These are phyloP conservation scores for Sepioteuthis lessoniana DNA, from an alignment of 2,888 invertebrate genomes.

Conservation along the genomic window DNA sequence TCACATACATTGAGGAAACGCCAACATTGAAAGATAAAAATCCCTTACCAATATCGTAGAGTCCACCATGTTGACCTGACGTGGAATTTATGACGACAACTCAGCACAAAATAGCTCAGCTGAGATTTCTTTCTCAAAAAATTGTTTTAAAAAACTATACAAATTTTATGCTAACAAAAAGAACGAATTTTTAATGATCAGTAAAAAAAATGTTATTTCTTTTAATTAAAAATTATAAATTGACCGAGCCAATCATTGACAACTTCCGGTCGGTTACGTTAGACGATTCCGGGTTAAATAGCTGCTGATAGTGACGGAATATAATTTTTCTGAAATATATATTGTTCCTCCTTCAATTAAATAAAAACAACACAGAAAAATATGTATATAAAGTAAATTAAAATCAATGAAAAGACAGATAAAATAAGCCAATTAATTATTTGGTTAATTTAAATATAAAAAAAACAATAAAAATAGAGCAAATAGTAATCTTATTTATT, in stretches of 20 bases:
- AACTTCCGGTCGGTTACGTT: conserved; percentile 33
- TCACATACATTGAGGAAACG: background rate
- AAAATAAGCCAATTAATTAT: too few relatives aligned
- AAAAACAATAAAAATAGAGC: too few relatives aligned
- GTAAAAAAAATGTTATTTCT: background rate
- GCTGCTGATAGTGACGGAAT: background rate
- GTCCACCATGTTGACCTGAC: conserved; percentile 33
- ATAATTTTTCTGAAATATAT: background rate
- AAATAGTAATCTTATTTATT: too few relatives aligned
- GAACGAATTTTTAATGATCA: background rate
- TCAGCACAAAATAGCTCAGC: background rate
- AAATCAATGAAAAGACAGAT: too few relatives aligned
- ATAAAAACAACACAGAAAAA: too few relatives aligned
- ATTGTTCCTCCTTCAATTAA: background rate
- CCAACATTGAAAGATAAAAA: background rate
- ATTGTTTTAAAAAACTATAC: background rate
- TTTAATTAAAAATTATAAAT: background rate
- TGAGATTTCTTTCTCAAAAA: background rate
- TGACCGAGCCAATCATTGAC: background rate
- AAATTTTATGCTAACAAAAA: background rate
- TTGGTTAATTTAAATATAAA: too few relatives aligned
- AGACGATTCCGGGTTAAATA: background rate
- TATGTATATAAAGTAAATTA: too few relatives aligned
- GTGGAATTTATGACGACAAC: background rate
- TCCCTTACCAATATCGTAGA: background rate